Conservation (phyloP, 2,888 invertebrate genomes). For the Parnassius apollo region DNA sequence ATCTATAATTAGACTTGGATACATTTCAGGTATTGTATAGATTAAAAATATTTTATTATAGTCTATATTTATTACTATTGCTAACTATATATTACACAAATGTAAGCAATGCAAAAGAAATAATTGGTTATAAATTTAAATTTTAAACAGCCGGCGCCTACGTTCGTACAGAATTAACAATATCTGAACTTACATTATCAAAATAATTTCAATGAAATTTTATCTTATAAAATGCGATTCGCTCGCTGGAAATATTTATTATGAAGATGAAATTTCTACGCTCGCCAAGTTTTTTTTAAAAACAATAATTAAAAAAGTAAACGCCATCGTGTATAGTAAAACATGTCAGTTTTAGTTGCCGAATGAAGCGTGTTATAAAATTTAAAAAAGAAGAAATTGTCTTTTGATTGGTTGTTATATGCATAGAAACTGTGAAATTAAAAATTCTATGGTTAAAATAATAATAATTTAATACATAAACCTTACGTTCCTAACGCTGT, state of each 20-base stretch:
- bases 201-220: slow-evolving; percentile 46
- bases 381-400: too few species aligned
- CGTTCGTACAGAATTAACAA: slow-evolving; percentile 20
- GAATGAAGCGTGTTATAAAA: too few species aligned
- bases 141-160: slow-evolving; percentile 38
- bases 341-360: slow-evolving; percentile 39
- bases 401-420: too few species aligned
- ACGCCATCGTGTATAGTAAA: slow-evolving; percentile 40
- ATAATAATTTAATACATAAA: too few species aligned
- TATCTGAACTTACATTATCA: slow-evolving; percentile 53
- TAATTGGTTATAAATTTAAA: neutral
- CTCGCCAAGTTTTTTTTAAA: slow-evolving; percentile 53
- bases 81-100: neutral
- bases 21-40: neutral
- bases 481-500: too few species aligned
- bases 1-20: slow-evolving; percentile 16
- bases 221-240: slow-evolving; percentile 28
- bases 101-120: neutral
- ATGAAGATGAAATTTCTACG: slow-evolving; percentile 44
- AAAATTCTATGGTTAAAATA: too few species aligned
- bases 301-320: neutral
- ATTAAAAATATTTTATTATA: slow-evolving; percentile 2
- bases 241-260: neutral
- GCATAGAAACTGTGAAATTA: too few species aligned
- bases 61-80: neutral